Base-by-base conservation (phyloP, 2,113 vertebrate species). In the Nipponia nippon region DNA sequence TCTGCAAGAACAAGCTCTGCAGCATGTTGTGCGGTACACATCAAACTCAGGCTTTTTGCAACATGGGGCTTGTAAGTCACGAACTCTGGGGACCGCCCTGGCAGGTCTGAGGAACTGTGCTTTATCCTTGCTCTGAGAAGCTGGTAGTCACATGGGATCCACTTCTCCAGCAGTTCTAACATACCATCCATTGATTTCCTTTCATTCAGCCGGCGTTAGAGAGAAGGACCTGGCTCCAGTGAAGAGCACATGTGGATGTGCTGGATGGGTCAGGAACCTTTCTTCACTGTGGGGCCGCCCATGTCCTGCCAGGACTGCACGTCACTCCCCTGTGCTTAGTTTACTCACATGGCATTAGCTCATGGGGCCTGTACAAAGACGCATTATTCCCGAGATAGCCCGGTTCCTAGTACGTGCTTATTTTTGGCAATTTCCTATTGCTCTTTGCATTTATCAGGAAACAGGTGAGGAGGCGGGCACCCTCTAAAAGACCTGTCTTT, bases 41-140 rank as follows among this genome's bases (percentile, higher is more conserved):
- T 6, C 56, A 53, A 25, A 47, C 46, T 65, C 20, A 6, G 80
- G 16, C 13, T 77, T 87, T 58, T 36, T 86, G 49, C 47, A 84
- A 32, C 1, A 0, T 50, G 50, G 1, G 2, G 42, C 36, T 84
- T 40, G 4, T 16, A 44, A 71, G 11, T 23, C 42, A 17, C 5
- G 1, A 67, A 55, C 14, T 63, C 29, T 12, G n/a, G 40, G 26
- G 80, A 21, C 32, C 25, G 22, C 20, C 13, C 15, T 16, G 38
- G 22, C 55, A 70, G 34, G 23, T 61, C 26, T 36, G 34, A 77
- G 62, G 46, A 78, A 14, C 12, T 27, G 42, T 34, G 38, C 58
- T 65, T 9, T 47, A 40, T 50, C 66, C n/a, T 85, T 61, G 62
- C 46, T 20, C 40, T 44, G 58, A 49, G 34, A 80, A 67, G 53